Evolutionary conservation across 1,140 invertebrate genomes (phyloP).

Genomic region (Acyrthosiphon pisum): DNA sequence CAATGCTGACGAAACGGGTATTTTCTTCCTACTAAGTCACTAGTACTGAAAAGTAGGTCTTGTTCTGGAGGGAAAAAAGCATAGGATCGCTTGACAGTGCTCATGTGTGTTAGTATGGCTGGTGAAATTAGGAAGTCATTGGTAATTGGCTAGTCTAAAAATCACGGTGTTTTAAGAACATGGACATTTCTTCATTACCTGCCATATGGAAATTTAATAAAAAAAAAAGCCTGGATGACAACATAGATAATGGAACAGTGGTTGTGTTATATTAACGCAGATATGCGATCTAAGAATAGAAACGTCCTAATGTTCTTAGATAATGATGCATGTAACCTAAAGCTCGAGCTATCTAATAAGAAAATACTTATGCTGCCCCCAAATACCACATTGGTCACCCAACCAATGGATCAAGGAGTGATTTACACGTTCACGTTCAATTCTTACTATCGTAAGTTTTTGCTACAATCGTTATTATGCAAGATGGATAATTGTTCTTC

Average conservation of each 20-base stretch:
- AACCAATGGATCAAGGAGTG: conserved; percentile 6
- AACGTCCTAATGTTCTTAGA: background rate
- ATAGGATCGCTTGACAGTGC: background rate
- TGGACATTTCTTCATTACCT: background rate
- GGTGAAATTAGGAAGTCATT: background rate
- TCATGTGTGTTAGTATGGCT: background rate
- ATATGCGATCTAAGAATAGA: background rate
- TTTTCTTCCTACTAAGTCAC: background rate
- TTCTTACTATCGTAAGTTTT: background rate
- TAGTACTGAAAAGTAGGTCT: background rate
- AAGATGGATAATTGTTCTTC: background rate
- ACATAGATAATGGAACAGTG: background rate
- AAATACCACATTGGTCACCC: background rate
- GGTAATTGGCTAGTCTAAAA: background rate
- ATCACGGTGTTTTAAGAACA: background rate
- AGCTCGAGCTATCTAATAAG: background rate
- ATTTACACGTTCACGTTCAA: background rate
- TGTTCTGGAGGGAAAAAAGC: background rate
- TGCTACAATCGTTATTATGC: background rate
- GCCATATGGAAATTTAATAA: background rate
- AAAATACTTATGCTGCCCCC: background rate
- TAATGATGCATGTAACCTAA: background rate
- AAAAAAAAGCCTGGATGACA: background rate
- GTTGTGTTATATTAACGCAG: background rate
- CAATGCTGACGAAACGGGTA: background rate